Evolutionary conservation across 2,797 vertebrate species (phyloP).

Genomic region (Chelmon rostratus): DNA sequence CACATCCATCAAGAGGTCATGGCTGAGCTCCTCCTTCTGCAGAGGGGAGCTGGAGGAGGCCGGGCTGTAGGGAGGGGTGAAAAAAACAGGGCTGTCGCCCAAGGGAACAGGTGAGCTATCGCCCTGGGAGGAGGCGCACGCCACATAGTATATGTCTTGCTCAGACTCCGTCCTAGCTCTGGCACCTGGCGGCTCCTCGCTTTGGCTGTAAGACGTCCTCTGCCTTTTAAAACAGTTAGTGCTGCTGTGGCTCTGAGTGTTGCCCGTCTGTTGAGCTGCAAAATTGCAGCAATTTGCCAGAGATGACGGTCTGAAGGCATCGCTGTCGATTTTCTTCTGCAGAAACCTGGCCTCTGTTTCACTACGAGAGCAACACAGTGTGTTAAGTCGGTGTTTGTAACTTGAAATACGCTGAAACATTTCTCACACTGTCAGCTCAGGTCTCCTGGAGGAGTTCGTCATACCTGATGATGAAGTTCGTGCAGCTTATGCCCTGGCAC

Average conservation of each 20-base stretch:
- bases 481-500: slow-evolving; percentile 78
- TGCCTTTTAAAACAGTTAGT: slow-evolving; percentile 71
- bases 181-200: slow-evolving; percentile 51
- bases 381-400: neutral
- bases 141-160: slow-evolving; percentile 13
- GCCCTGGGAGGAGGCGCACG: slow-evolving; percentile 35
- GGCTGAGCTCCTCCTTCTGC: slow-evolving; percentile 63
- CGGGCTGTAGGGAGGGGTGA: slow-evolving; percentile 84
- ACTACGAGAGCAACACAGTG: slow-evolving; percentile 62
- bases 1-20: slow-evolving; percentile 74
- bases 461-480: slow-evolving; percentile 87
- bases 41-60: slow-evolving; percentile 76
- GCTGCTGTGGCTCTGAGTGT: slow-evolving; percentile 25
- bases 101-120: slow-evolving; percentile 57
- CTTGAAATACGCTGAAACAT: neutral
- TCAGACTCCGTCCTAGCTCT: slow-evolving; percentile 56
- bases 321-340: slow-evolving; percentile 66
- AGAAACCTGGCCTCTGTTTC: slow-evolving; percentile 83
- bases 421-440: neutral
- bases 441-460: slow-evolving; percentile 11
- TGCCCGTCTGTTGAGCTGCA: slow-evolving; percentile 38
- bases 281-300: slow-evolving; percentile 21
- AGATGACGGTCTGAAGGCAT: slow-evolving; percentile 54
- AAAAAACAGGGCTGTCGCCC: slow-evolving; percentile 59
- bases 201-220: slow-evolving; percentile 51